Evolutionary conservation across 1,140 invertebrate genomes (phyloP).

Genomic region (Luehdorfia chinensis): DNA sequence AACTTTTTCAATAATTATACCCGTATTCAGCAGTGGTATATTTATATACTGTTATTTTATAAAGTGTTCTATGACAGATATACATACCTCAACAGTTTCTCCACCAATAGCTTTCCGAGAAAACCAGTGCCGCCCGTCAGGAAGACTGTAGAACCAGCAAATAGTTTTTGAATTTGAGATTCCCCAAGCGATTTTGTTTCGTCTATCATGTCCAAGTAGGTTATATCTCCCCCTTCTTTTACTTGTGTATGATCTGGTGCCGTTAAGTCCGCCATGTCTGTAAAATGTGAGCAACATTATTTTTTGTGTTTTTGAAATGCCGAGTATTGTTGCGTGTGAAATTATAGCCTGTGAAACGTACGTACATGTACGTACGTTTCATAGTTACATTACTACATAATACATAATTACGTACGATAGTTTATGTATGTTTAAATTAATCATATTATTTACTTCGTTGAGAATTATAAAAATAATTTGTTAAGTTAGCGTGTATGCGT

Average conservation of each 20-base stretch:
- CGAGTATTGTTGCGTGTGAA: neutral
- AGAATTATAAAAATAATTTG: too few relatives aligned
- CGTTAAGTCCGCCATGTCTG: slow-evolving; percentile 28
- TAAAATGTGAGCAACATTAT: slow-evolving; percentile 4
- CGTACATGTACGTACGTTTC: too few relatives aligned
- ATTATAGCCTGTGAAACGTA: neutral
- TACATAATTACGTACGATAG: too few relatives aligned
- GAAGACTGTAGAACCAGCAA: slow-evolving; percentile 75
- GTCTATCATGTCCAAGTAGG: slow-evolving; percentile 45
- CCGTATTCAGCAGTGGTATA: too few relatives aligned
- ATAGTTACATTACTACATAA: too few relatives aligned
- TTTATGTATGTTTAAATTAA: too few relatives aligned
- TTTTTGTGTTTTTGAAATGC: neutral
- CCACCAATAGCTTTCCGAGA: slow-evolving; percentile 90
- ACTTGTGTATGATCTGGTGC: slow-evolving; percentile 11
- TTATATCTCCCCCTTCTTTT: slow-evolving; percentile 48
- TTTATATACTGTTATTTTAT: too few relatives aligned
- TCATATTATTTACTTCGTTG: too few relatives aligned
- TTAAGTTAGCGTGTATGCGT: too few relatives aligned
- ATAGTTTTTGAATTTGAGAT: slow-evolving; percentile 65
- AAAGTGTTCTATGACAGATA: too few relatives aligned
- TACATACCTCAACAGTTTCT: slow-evolving; percentile 85
- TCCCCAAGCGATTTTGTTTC: slow-evolving; percentile 28
- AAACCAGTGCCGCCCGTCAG: slow-evolving; percentile 88
- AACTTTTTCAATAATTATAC: too few relatives aligned